phyloP scores from a whole-genome alignment of 1,140 invertebrate genomes.

The Cheumatopsyche charites region DNA sequence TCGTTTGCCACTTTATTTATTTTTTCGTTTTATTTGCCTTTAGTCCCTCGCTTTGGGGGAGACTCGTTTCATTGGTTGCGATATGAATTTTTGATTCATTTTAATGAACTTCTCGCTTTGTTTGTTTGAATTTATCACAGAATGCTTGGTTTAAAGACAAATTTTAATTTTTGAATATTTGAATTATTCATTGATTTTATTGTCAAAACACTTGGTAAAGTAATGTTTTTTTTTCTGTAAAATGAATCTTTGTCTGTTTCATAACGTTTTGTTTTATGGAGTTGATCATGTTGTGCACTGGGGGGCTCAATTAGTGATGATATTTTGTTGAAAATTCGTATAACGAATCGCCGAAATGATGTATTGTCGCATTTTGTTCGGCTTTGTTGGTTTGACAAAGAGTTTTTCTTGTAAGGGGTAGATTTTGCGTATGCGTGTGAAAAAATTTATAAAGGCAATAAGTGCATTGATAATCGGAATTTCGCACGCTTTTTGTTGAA shows the following conservation, averaged over 20 bases:
- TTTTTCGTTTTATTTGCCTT: background rate
- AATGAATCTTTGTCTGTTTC: no score
- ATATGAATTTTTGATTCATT: constrained; percentile 31
- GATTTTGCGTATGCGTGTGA: constrained; percentile 27
- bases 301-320: no score
- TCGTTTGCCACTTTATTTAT: constrained; percentile 38
- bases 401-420: constrained; percentile 9
- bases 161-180: no score
- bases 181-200: no score
- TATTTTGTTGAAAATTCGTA: no score
- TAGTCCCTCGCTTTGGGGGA: background rate
- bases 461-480: constrained; percentile 36
- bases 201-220: no score
- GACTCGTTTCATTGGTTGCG: constrained; percentile 21
- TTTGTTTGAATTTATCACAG: background rate
- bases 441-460: constrained; percentile 28
- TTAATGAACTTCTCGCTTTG: constrained; percentile 26
- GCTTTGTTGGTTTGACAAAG: background rate
- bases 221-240: no score
- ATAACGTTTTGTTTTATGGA: no score
- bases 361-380: background rate
- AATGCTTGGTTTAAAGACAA: no score
- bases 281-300: no score
- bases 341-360: constrained; percentile 7
- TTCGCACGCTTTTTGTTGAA: constrained; percentile 34